Evolutionary conservation across 2,113 vertebrate genomes (phyloP).

Genomic region (Perca schrenkii): DNA sequence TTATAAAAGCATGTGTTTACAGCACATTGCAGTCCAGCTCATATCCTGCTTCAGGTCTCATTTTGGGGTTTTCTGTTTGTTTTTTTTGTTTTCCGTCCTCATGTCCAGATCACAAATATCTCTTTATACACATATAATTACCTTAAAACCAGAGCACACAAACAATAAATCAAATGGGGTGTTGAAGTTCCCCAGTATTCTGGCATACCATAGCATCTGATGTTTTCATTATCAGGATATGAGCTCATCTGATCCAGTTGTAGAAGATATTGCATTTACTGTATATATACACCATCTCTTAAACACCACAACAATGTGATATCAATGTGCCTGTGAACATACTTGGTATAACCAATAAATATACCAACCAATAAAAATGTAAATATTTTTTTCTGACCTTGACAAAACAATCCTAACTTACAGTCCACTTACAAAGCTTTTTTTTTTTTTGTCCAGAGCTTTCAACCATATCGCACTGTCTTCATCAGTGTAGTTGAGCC

Average conservation of each 20-base stretch:
- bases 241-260: background rate
- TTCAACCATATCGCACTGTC: background rate
- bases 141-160: background rate
- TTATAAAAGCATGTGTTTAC: constrained; percentile 36
- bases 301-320: background rate
- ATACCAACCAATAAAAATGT: background rate
- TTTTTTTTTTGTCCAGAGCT: background rate
- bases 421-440: background rate
- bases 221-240: background rate
- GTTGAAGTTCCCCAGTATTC: background rate
- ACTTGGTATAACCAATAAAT: background rate
- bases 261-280: background rate
- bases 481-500: background rate
- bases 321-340: constrained; percentile 7
- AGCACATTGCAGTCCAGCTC: constrained; percentile 25
- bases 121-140: background rate
- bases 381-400: background rate
- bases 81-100: background rate
- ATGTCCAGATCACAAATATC: background rate
- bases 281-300: background rate
- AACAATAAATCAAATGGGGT: background rate
- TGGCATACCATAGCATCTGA: background rate
- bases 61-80: background rate
- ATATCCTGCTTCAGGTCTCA: constrained; percentile 5
- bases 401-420: background rate